Evolutionary conservation across 2,113 vertebrate species (phyloP), one percentile per base, ranked within the genome.

Genomic region (cat (Felis catus)): DNA sequence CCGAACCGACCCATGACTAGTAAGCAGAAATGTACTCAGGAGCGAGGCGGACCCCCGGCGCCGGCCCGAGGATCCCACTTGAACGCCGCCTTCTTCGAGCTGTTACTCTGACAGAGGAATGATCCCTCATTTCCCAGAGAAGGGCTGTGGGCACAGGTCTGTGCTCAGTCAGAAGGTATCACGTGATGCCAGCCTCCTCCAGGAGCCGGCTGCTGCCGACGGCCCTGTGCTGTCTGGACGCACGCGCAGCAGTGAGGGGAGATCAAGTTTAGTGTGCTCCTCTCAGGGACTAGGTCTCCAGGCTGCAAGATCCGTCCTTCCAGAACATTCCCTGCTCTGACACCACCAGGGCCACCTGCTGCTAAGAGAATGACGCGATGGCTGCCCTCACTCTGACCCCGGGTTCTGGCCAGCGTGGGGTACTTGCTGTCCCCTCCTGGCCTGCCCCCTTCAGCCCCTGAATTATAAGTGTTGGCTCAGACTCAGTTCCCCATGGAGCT

Each of bases 31-130:
- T 0, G 2, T 1, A 19, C 27, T 31, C 4, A 31, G 76, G 61
- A 27, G 5, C 1, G 8, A 7, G 6, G 25, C 11, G n/a, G 16
- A 45, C 21, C 39, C 10, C 5, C 31, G 9, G 53, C 1, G 23
- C 31, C 41, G 0, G 55, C 73, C 9, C 3, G 9, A 16, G 5
- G 70, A 19, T 4, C 18, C 36, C 33, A 15, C 80, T 10, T 33
- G 21, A 78, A 25, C 0, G 1, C 5, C 0, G 3, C 3, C 39
- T n/a, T 33, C 73, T 27, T 0, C 1, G 48, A 41, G 12, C 19
- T 0, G 0, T 27, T 5, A 5, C 48, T 55, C 51, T 45, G 65
- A 41, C 33, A 58, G 25, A 9, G 0, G 1, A 29, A 68, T 4
- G 27, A 21, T 61, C 3, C 36, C 27, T 70, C 25, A 0, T 3